These are phyloP conservation scores for Mustelus asterias DNA, from an alignment of 2,113 vertebrate genomes.

Conservation along the genomic window DNA sequence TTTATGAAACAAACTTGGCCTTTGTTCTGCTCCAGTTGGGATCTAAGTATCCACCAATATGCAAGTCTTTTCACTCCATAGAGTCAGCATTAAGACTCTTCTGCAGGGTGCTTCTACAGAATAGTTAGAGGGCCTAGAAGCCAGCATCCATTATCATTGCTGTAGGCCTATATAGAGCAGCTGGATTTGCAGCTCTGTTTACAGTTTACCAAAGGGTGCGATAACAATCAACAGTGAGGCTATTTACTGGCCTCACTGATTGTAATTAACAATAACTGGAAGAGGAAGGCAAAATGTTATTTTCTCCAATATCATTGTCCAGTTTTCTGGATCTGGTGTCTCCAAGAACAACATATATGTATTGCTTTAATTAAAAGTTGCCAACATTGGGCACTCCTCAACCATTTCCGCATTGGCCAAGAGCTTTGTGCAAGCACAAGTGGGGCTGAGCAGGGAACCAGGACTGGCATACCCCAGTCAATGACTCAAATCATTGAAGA, in stretches of 20 bases:
- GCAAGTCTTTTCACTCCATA: background rate
- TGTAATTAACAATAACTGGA: background rate
- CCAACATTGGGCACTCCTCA: too few species aligned
- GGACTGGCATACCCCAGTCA: too few species aligned
- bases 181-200: slow-evolving; percentile 1
- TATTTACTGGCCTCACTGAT: background rate
- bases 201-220: background rate
- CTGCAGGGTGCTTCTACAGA: background rate
- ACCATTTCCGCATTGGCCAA: too few species aligned
- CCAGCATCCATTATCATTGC: background rate
- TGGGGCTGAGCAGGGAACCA: too few species aligned
- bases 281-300: background rate
- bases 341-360: background rate
- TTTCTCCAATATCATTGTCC: background rate
- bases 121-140: background rate
- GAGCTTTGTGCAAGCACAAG: too few species aligned
- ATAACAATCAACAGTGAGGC: background rate
- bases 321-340: background rate
- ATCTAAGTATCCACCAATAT: background rate
- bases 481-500: too few species aligned
- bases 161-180: background rate
- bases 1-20: background rate
- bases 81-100: background rate
- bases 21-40: background rate
- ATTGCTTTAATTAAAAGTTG: background rate